These are phyloP conservation scores for Poecile atricapillus DNA, from an alignment of 2,113 vertebrate genomes.

Conservation along the genomic window DNA sequence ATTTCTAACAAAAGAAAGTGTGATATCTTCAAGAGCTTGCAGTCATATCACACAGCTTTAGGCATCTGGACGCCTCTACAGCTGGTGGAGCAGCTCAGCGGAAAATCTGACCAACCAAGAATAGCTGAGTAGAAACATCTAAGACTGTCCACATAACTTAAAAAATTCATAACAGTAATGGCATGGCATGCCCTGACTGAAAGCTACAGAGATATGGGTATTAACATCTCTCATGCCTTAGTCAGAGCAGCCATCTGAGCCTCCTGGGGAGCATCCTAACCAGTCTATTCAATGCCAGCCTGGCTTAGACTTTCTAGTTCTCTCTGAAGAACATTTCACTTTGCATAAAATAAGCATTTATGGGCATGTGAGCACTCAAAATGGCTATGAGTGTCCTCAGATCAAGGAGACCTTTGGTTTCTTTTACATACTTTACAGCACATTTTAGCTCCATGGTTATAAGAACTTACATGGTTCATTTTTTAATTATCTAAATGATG, in stretches of 20 bases:
- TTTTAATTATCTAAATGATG: neutral
- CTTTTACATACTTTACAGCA: neutral
- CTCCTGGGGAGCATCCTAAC: neutral
- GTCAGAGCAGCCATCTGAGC: neutral
- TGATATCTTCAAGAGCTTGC: neutral
- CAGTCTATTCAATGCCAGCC: neutral
- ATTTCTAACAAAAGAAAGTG: neutral
- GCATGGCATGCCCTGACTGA: neutral
- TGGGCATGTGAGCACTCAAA: neutral
- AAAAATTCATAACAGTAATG: neutral
- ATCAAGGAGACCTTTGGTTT: neutral
- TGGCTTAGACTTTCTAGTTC: neutral
- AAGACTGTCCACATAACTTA: neutral
- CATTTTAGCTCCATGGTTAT: neutral
- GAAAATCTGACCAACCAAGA: neutral
- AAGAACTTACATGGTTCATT: neutral
- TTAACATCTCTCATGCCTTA: neutral
- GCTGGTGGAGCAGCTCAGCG: neutral
- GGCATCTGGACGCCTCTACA: neutral
- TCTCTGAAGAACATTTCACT: neutral
- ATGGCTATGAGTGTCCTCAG: neutral
- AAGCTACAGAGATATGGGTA: neutral
- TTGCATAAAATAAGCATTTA: neutral
- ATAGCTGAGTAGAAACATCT: neutral
- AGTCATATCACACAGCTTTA: neutral